Evolutionary conservation across 2,888 invertebrate species (phyloP).

Genomic region (Eilema depressum): DNA sequence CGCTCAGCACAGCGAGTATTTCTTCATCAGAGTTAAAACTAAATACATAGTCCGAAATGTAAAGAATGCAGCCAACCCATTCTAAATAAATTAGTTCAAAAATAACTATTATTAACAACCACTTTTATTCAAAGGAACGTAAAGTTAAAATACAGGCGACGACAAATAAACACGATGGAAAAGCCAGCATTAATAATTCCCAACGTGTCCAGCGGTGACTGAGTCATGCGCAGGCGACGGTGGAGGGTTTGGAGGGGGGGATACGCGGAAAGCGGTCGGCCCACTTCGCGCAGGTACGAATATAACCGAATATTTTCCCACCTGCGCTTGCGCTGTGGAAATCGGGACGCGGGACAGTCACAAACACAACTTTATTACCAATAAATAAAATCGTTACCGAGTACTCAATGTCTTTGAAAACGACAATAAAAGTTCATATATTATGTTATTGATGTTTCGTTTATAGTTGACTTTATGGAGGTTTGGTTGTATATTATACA

Average conservation of each 20-base stretch:
- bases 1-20: not conserved
- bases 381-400: conserved; percentile 22
- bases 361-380: conserved; percentile 39
- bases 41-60: conserved; percentile 2
- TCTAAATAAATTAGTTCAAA: conserved; percentile 35
- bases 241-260: conserved; percentile 39
- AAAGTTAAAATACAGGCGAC: conserved; percentile 38
- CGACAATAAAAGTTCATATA: not conserved
- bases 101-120: conserved; percentile 38
- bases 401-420: not conserved
- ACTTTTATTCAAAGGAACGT: conserved; percentile 34
- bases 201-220: conserved; percentile 56
- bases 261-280: conserved; percentile 76
- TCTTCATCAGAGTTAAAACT: conserved; percentile 18
- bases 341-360: conserved; percentile 62
- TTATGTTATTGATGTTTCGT: not conserved
- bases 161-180: conserved; percentile 48
- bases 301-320: conserved; percentile 84
- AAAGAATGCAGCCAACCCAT: conserved; percentile 19
- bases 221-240: conserved; percentile 60
- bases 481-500: not conserved
- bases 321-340: conserved; percentile 71
- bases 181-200: conserved; percentile 56
- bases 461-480: not conserved
- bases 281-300: conserved; percentile 81